Conservation (phyloP, 2,888 invertebrate genomes). For the Panopea generosa region DNA sequence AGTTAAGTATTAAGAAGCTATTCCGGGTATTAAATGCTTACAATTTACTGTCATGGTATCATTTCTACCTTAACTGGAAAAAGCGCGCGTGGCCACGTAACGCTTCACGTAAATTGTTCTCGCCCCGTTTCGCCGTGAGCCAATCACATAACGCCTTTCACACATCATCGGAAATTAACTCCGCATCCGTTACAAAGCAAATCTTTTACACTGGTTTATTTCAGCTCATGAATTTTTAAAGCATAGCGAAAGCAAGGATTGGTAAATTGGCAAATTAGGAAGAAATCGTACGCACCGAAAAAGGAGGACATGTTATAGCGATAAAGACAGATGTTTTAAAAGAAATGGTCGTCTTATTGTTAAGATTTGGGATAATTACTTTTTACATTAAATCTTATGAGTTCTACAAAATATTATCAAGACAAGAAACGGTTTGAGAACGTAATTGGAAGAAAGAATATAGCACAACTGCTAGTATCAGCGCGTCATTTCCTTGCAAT, state of each 20-base stretch:
- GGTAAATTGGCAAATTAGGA: constrained; percentile 48
- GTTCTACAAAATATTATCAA: no score
- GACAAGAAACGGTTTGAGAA: no score
- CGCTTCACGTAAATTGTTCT: constrained; percentile 36
- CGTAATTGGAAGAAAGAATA: no score
- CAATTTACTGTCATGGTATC: constrained; percentile 39
- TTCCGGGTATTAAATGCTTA: constrained; percentile 48
- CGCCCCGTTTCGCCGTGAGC: constrained; percentile 47
- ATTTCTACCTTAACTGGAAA: constrained; percentile 54
- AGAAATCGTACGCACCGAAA: constrained; percentile 23
- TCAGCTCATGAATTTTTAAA: constrained; percentile 62
- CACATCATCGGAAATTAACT: constrained; percentile 53
- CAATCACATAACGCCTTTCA: constrained; percentile 52
- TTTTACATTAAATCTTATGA: constrained; percentile 9
- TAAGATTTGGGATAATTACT: constrained; percentile 34
- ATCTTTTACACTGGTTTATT: constrained; percentile 59
- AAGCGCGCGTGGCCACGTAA: constrained; percentile 55
- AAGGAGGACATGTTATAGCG: constrained; percentile 8
- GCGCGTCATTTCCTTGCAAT: no score
- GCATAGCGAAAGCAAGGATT: constrained; percentile 49
- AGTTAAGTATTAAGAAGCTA: constrained; percentile 10
- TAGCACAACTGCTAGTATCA: no score
- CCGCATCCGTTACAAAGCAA: constrained; percentile 49
- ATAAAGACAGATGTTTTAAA: constrained; percentile 49
- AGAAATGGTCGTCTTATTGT: constrained; percentile 18